Conservation (phyloP, 2,888 invertebrate species). For the Alloscopus bannaensis region DNA sequence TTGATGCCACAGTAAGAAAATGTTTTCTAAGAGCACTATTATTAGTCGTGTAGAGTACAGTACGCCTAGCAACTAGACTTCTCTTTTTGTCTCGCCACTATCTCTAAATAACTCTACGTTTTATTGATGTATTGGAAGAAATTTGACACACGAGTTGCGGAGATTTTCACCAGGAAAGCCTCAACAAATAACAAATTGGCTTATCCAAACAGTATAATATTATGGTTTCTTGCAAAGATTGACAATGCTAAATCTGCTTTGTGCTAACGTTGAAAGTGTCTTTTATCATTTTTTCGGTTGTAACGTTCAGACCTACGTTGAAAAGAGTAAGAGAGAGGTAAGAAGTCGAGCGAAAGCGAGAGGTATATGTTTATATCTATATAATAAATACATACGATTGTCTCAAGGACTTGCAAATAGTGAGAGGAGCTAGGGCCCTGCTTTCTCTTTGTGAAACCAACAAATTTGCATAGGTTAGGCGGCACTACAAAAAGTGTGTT, state of each 20-base stretch:
- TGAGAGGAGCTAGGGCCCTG: background rate
- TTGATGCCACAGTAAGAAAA: no score
- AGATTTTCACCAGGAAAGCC: constrained; percentile 25
- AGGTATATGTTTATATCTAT: no score
- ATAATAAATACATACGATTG: constrained; percentile 24
- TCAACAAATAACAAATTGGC: constrained; percentile 58
- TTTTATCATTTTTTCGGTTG: no score
- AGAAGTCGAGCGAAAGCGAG: no score
- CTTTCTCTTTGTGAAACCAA: background rate
- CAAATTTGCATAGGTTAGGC: background rate
- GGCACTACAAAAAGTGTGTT: background rate
- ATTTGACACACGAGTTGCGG: constrained; percentile 55
- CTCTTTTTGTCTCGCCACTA: constrained; percentile 3
- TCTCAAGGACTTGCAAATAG: no score
- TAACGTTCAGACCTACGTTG: background rate
- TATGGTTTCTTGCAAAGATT: no score
- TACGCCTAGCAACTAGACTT: no score
- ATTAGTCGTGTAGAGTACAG: no score
- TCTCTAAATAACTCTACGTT: constrained; percentile 26
- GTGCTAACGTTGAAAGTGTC: background rate
- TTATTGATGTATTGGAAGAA: constrained; percentile 59
- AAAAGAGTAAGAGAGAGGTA: no score
- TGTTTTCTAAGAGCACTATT: no score
- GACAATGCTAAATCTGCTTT: constrained; percentile 4
- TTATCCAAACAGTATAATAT: constrained; percentile 8